Evolutionary conservation across 2,797 vertebrate species (phyloP).

Genomic region (Manis crassicaudata): DNA sequence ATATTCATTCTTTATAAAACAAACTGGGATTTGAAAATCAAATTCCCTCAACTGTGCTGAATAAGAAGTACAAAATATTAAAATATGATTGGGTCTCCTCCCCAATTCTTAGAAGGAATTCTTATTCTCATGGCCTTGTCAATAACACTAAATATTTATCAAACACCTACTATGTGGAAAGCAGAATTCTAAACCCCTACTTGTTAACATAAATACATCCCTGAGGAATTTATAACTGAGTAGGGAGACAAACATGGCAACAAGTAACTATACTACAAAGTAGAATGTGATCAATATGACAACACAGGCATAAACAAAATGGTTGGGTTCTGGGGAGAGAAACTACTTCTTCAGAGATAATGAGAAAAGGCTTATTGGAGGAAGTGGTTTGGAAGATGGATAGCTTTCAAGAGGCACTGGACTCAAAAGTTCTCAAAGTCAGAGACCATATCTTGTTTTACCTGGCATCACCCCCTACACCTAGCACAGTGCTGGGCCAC

Average conservation of each 20-base stretch:
- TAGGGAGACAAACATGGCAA: conserved; percentile 50
- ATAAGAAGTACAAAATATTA: conserved; percentile 23
- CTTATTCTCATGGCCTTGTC: background rate
- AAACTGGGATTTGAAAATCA: conserved; percentile 24
- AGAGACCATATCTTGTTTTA: conserved; percentile 32
- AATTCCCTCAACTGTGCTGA: conserved; percentile 19
- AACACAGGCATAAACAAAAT: conserved; percentile 58
- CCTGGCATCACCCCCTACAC: background rate
- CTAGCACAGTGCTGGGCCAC: background rate
- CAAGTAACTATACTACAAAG: conserved; percentile 54
- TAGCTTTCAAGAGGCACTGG: conserved; percentile 23
- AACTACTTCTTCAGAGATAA: conserved; percentile 33
- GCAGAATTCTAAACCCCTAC: conserved; percentile 26
- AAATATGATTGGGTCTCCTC: background rate
- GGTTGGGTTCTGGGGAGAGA: conserved; percentile 46
- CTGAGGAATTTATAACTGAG: conserved; percentile 51
- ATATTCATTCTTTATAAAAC: conserved; percentile 12
- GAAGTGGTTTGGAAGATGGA: conserved; percentile 29
- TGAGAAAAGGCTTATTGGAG: conserved; percentile 56
- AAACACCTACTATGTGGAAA: conserved; percentile 58
- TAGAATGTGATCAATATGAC: conserved; percentile 49
- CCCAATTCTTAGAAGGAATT: conserved; percentile 23
- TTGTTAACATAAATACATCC: conserved; percentile 39
- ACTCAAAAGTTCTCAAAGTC: conserved; percentile 42
- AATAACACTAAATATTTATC: conserved; percentile 45